A percentile compares a stretch with the other conserved stretches of the same genome.
Conservation (phyloP, 2,797 vertebrate genomes). For the Sebastes aleutianus region DNA sequence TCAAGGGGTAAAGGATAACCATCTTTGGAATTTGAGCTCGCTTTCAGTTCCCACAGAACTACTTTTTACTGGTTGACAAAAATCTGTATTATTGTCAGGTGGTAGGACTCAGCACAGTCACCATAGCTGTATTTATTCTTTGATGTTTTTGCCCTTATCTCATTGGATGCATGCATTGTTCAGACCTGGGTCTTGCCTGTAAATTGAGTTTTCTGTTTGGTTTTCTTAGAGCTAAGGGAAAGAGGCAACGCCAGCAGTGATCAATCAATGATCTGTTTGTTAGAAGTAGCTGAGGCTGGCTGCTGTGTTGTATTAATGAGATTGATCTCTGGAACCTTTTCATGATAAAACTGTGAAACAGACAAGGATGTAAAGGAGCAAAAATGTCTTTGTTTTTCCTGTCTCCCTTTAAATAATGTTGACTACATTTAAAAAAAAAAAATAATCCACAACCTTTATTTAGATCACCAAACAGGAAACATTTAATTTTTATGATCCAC, state of each 20-base stretch:
- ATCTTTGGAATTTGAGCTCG: neutral
- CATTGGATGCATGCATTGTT: neutral
- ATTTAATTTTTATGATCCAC: neutral
- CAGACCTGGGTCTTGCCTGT: neutral
- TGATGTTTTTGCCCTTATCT: neutral
- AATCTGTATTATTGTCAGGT: slow-evolving; percentile 1
- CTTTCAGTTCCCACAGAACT: neutral
- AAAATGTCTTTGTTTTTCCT: neutral
- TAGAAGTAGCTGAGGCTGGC: slow-evolving; percentile 33
- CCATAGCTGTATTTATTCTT: neutral
- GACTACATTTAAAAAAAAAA: neutral
- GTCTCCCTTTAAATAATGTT: neutral
- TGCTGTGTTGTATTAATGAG: slow-evolving; percentile 51
- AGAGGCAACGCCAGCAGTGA: slow-evolving; percentile 12
- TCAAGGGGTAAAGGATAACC: neutral
- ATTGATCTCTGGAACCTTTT: slow-evolving; percentile 59
- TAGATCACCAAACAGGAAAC: neutral
- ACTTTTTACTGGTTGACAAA: neutral
- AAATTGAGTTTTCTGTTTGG: slow-evolving; percentile 47
- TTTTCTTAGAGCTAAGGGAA: slow-evolving; percentile 18
- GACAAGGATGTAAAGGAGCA: slow-evolving; percentile 10
- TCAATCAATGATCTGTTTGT: slow-evolving; percentile 65
- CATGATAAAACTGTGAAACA: slow-evolving; percentile 31
- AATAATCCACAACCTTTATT: neutral
- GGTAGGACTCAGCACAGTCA: neutral